phyloP scores from a whole-genome alignment of 1,140 invertebrate species.

The Drosophila mojavensis region DNA sequence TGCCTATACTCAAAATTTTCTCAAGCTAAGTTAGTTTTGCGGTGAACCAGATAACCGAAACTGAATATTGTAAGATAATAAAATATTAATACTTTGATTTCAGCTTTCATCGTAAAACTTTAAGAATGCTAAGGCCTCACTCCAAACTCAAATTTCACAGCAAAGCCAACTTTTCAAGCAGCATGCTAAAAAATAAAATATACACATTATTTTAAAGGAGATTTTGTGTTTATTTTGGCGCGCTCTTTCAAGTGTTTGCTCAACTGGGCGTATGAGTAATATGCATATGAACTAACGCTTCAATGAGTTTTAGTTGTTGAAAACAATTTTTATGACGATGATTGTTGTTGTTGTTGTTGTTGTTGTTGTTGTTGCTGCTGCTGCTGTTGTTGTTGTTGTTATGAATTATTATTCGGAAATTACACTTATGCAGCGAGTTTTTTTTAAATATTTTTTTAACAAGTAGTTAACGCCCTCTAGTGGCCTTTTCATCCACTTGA shows the following conservation, averaged over 20 bases:
- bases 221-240: constrained; percentile 18
- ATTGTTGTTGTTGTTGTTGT: constrained; percentile 21
- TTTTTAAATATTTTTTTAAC: constrained; percentile 37
- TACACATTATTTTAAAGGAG: not conserved
- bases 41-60: not conserved
- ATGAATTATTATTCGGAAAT: constrained; percentile 44
- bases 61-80: not conserved
- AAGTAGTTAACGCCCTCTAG: constrained; percentile 55
- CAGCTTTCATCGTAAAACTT: not conserved
- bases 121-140: not conserved
- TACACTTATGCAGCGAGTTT: constrained; percentile 32
- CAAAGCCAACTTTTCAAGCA: not conserved
- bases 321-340: constrained; percentile 48
- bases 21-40: not conserved
- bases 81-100: constrained; percentile 1
- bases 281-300: constrained; percentile 52
- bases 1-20: not conserved
- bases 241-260: constrained; percentile 42
- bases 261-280: constrained; percentile 67
- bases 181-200: too few species aligned
- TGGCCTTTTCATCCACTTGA: constrained; percentile 46
- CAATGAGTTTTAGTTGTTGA: constrained; percentile 62
- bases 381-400: not conserved
- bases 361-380: too few species aligned
- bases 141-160: not conserved